phyloP scores from a whole-genome alignment of 2,797 vertebrate genomes.

The Austrolebias charrua region DNA sequence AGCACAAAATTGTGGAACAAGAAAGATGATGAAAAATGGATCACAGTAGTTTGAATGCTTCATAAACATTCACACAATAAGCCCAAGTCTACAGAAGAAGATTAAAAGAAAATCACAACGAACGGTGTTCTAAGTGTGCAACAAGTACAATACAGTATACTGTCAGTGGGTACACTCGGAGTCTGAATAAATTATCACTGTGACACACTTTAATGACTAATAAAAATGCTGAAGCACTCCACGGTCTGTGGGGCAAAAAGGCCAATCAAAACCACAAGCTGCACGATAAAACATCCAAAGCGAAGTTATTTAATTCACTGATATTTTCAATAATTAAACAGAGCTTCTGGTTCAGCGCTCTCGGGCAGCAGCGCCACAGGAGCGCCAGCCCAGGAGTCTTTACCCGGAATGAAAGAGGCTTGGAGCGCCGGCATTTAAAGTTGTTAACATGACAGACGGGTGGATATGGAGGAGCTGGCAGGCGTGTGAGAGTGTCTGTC shows the following conservation, averaged over 20 bases:
- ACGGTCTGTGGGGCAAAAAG: slow-evolving; percentile 27
- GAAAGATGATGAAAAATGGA: too few relatives aligned
- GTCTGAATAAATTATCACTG: slow-evolving; percentile 60
- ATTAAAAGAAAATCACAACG: slow-evolving; percentile 23
- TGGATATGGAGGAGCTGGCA: slow-evolving; percentile 51
- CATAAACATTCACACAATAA: not conserved
- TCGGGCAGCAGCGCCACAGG: slow-evolving; percentile 26
- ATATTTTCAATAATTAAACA: slow-evolving; percentile 57
- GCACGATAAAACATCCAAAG: slow-evolving; percentile 45
- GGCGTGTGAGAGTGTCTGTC: slow-evolving; percentile 47
- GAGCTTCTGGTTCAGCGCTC: slow-evolving; percentile 45
- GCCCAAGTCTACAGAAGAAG: slow-evolving; percentile 13
- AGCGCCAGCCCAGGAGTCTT: slow-evolving; percentile 37
- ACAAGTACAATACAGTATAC: slow-evolving; percentile 30
- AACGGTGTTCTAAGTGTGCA: slow-evolving; percentile 1
- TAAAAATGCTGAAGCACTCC: slow-evolving; percentile 44
- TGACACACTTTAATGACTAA: slow-evolving; percentile 57
- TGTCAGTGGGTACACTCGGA: slow-evolving; percentile 21
- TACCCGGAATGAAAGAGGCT: slow-evolving; percentile 49
- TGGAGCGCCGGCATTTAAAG: slow-evolving; percentile 57
- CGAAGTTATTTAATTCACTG: slow-evolving; percentile 52
- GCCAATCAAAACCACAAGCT: slow-evolving; percentile 40
- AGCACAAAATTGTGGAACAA: too few relatives aligned
- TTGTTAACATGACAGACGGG: slow-evolving; percentile 69
- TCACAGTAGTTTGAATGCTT: too few relatives aligned